Evolutionary conservation across 2,888 invertebrate genomes (phyloP).

Genomic region (Lissocephala sabroskyi): DNA sequence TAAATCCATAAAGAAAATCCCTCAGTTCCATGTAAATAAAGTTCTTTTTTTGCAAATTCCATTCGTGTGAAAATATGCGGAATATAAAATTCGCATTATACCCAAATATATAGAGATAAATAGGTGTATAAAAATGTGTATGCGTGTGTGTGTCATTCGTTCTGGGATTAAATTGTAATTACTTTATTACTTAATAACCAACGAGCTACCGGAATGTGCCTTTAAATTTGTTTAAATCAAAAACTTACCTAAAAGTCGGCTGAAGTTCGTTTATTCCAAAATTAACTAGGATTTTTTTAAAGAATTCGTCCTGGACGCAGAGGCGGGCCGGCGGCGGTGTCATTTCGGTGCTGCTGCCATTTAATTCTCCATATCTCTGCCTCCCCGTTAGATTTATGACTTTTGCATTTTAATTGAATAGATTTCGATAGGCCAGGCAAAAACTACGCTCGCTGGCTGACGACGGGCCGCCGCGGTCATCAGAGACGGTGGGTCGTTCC

Average conservation of each 20-base stretch:
- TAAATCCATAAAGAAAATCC: background rate
- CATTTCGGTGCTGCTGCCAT: no score
- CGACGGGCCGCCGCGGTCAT: background rate
- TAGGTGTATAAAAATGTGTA: conserved; percentile 2
- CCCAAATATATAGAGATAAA: background rate
- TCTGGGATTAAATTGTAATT: conserved; percentile 54
- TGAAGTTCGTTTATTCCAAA: background rate
- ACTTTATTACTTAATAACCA: conserved; percentile 64
- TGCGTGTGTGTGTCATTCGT: background rate
- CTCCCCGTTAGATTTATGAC: conserved; percentile 46
- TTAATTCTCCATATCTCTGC: conserved; percentile 49
- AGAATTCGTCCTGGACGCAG: no score
- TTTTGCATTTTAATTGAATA: conserved; percentile 50
- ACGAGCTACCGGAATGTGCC: conserved; percentile 46
- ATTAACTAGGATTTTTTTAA: no score
- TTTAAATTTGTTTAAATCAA: conserved; percentile 6
- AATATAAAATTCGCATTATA: background rate
- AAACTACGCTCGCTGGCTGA: background rate
- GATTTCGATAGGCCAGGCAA: conserved; percentile 39
- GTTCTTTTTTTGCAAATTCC: no score
- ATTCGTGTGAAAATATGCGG: no score
- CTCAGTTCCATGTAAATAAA: no score
- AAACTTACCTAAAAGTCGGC: background rate
- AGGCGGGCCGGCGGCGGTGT: no score
- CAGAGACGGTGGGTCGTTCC: background rate